Evolutionary conservation across 2,113 vertebrate genomes (phyloP), one percentile per base, ranked within the genome.

Genomic region (Boleophthalmus pectinirostris): DNA sequence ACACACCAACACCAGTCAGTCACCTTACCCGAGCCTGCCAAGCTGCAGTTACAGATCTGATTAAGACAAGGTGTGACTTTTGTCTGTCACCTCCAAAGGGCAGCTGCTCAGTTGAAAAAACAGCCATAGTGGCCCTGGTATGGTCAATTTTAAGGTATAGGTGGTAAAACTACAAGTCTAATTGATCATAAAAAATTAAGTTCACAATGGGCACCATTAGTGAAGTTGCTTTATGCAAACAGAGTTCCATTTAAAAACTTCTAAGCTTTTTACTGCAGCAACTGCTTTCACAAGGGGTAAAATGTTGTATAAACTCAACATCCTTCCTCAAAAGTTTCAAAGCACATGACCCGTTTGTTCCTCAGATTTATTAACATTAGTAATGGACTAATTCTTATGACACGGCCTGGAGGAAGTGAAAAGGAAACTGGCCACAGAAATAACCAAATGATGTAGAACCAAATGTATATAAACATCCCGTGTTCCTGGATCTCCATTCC

Each of bases 341-440:
- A 68, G 60, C 91, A 93, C 88, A 86, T 92, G 93, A 93, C 79
- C 69, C 72, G 60, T 82, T 85, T 87, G 73, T 84, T 80, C 75
- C 71, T 83, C 74, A 72, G 60, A 75, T 69, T 66, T 63, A 53
- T 25, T 63, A 73, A 80, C 65, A 78, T 13, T 74, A 72, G 23
- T 66, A 77, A 75, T 56, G 53, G 68, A 64, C 24, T 74, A 47
- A 18, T 63, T 65, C 68, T 57, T 21, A 23, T 68, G 57, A 33
- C 79, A 51, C 49, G 45, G 51, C 10, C 63, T 16, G 14, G 66
- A 72, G 68, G 76, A 86, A 73, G 45, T 68, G 0, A 24, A 77
- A 15, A 18, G 49, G 68, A 69, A 81, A 66, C 66, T n/a, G 20
- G 67, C 23, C 66, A 46, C 35, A 68, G 79, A 83, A 10, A 60